Conservation (phyloP, 2,888 invertebrate genomes). For the Latheticus oryzae region DNA sequence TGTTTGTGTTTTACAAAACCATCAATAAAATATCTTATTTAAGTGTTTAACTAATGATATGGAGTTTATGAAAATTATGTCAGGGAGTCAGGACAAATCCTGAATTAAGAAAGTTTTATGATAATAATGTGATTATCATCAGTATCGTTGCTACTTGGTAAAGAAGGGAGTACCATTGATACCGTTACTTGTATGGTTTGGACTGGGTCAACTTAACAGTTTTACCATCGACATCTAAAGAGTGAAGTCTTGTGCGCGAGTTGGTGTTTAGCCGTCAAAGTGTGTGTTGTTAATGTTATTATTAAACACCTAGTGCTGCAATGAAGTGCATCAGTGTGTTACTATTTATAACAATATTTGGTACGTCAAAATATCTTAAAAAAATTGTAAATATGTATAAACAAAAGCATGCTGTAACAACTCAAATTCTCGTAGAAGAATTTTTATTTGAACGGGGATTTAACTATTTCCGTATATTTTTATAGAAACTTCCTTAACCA, state of each 20-base stretch:
- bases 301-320: slow-evolving; percentile 41
- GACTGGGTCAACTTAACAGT: slow-evolving; percentile 52
- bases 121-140: too few species aligned
- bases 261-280: slow-evolving; percentile 34
- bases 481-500: slow-evolving; percentile 8
- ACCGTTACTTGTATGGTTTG: slow-evolving; percentile 54
- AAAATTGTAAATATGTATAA: slow-evolving; percentile 28
- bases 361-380: slow-evolving; percentile 43
- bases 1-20: too few species aligned
- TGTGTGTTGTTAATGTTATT: slow-evolving; percentile 33
- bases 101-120: too few species aligned
- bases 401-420: slow-evolving; percentile 32
- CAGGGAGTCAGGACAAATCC: too few species aligned
- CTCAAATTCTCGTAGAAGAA: slow-evolving; percentile 35
- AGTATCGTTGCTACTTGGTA: slow-evolving; percentile 17
- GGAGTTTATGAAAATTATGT: too few species aligned
- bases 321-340: slow-evolving; percentile 54
- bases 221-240: slow-evolving; percentile 36
- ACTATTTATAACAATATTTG: slow-evolving; percentile 54
- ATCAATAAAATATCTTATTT: too few species aligned
- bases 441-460: slow-evolving; percentile 38
- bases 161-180: slow-evolving; percentile 48
- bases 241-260: slow-evolving; percentile 31
- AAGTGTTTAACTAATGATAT: too few species aligned
- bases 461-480: slow-evolving; percentile 24